Percentiles rank a stretch among this genome's conserved stretches.
These are phyloP conservation scores for Laupala kohalensis DNA, from an alignment of 1,140 invertebrate genomes.

Conservation along the genomic window DNA sequence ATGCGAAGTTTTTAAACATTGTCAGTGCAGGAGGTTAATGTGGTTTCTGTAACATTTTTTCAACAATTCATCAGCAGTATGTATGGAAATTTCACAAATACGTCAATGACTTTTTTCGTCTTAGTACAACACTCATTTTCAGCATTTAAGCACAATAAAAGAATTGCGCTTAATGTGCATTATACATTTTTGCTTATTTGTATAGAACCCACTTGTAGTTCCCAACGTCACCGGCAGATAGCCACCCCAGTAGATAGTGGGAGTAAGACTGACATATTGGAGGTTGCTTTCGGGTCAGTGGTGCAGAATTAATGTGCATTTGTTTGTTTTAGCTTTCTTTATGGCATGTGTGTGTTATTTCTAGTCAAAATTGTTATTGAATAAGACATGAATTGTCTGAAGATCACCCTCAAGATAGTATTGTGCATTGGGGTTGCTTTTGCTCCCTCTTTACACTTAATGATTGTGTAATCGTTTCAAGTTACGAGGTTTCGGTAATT, in stretches of 20 bases:
- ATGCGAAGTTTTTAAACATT: no score
- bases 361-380: not conserved
- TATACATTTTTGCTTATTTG: no score
- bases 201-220: not conserved
- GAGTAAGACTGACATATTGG: not conserved
- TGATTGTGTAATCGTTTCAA: conserved; percentile 9
- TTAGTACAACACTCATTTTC: no score
- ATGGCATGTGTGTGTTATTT: not conserved
- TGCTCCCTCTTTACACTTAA: conserved; percentile 6
- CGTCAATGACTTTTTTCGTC: no score
- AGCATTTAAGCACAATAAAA: no score
- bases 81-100: no score
- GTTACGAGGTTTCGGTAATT: not conserved
- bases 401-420: not conserved
- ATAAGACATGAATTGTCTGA: not conserved
- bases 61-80: no score
- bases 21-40: no score
- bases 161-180: no score
- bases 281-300: not conserved
- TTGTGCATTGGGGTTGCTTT: not conserved
- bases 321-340: not conserved
- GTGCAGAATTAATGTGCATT: not conserved
- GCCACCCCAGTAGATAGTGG: not conserved
- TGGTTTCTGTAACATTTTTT: no score
- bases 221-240: not conserved